phyloP scores from a whole-genome alignment of 2,113 vertebrate genomes.

The Mormyrus iriodes region DNA sequence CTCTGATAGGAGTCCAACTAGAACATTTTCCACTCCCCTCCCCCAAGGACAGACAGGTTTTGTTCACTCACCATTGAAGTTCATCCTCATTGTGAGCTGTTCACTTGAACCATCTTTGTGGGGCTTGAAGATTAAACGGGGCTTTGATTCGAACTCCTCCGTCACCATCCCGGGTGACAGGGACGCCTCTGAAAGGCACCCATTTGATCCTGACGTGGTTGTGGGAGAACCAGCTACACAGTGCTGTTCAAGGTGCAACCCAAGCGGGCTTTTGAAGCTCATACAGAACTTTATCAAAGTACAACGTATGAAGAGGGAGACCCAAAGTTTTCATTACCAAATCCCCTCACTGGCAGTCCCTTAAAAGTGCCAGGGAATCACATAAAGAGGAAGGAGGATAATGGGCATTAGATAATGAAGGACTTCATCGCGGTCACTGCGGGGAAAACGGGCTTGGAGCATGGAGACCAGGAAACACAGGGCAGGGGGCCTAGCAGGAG shows the following conservation, averaged over 20 bases:
- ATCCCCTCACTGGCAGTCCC: background rate
- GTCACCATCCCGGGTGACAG: conserved; percentile 29
- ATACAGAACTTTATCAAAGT: conserved; percentile 30
- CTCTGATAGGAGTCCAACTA: background rate
- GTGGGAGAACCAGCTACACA: conserved; percentile 6
- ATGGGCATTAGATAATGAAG: background rate
- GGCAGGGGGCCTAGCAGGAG: background rate
- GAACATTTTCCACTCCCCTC: background rate
- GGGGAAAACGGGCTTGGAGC: background rate
- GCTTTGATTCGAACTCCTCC: conserved; percentile 35
- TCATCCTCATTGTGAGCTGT: conserved; percentile 37
- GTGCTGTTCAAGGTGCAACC: conserved; percentile 10
- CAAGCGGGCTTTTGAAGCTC: conserved; percentile 9
- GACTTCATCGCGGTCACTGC: background rate
- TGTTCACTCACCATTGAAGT: conserved; percentile 26
- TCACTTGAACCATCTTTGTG: conserved; percentile 31
- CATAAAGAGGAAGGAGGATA: background rate
- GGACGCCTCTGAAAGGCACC: conserved; percentile 26
- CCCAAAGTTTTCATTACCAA: background rate
- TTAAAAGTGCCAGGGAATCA: background rate
- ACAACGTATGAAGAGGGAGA: background rate
- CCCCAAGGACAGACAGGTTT: background rate
- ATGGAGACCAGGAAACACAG: background rate
- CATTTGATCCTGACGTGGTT: conserved; percentile 33
- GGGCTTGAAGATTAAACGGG: conserved; percentile 33